Evolutionary conservation across 2,113 vertebrate species (phyloP).

Genomic region (Rhombomys opimus): DNA sequence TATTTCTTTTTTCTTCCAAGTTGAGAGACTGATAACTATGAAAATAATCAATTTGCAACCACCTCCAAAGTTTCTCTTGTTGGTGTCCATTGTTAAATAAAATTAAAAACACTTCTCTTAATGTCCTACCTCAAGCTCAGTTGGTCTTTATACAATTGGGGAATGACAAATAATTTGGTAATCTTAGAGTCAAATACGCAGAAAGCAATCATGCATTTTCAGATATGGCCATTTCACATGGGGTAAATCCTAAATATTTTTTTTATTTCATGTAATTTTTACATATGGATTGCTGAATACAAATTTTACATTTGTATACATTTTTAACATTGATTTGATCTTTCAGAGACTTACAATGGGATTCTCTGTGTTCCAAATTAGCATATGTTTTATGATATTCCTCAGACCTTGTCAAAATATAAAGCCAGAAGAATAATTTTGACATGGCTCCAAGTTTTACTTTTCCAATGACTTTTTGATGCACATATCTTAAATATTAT

Average conservation of each 20-base stretch:
- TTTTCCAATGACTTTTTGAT: not conserved
- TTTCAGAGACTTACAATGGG: not conserved
- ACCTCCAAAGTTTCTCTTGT: conserved; percentile 40
- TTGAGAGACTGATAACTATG: conserved; percentile 39
- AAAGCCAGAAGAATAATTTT: not conserved
- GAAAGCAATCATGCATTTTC: not conserved
- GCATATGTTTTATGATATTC: not conserved
- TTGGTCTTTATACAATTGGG: not conserved
- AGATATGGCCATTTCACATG: conserved; percentile 9
- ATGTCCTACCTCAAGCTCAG: not conserved
- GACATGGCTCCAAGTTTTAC: not conserved
- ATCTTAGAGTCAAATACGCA: conserved; percentile 1
- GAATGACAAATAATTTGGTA: not conserved
- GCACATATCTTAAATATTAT: not conserved
- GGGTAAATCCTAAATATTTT: not conserved
- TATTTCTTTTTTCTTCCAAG: conserved; percentile 58
- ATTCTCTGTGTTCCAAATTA: not conserved
- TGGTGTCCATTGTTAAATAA: not conserved
- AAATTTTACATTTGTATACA: not conserved
- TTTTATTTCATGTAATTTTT: not conserved
- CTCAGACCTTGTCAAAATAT: not conserved
- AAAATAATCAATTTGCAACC: conserved; percentile 65
- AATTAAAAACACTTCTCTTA: conserved; percentile 7
- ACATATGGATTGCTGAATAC: not conserved
- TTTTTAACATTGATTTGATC: not conserved